Conservation (phyloP, 2,888 invertebrate species). For the Empis stercorea region DNA sequence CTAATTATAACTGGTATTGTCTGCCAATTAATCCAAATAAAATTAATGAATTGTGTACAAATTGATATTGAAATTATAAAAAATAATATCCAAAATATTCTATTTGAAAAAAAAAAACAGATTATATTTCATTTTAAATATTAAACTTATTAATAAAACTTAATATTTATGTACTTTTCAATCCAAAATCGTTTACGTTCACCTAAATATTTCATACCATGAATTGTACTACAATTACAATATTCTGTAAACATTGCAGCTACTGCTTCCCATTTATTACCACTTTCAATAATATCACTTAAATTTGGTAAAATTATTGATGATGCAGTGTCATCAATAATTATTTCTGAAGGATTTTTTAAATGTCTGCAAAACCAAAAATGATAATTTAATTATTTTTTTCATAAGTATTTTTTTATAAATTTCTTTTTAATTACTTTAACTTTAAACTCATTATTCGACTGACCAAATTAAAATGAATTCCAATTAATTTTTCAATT, state of each 20-base stretch:
- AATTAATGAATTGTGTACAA: slow-evolving; percentile 40
- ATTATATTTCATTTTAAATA: not conserved
- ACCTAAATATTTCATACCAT: slow-evolving; percentile 48
- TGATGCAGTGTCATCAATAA: not conserved
- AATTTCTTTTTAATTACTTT: too few species aligned
- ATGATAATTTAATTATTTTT: too few species aligned
- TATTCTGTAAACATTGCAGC: slow-evolving; percentile 34
- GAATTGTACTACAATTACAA: slow-evolving; percentile 44
- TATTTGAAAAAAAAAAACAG: not conserved
- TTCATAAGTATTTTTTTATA: too few species aligned
- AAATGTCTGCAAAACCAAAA: too few species aligned
- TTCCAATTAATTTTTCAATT: too few species aligned
- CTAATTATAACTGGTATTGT: slow-evolving; percentile 50
- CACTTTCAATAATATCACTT: not conserved
- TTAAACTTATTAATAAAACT: not conserved
- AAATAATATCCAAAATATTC: slow-evolving; percentile 39
- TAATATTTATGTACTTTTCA: slow-evolving; percentile 32
- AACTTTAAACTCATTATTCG: too few species aligned
- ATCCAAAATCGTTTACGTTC: slow-evolving; percentile 40
- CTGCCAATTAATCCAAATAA: slow-evolving; percentile 49
- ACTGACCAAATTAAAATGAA: too few species aligned
- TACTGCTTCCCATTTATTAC: not conserved
- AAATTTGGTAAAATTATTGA: not conserved
- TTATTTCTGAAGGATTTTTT: too few species aligned
- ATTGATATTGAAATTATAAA: slow-evolving; percentile 41